phyloP scores from a whole-genome alignment of 2,888 invertebrate species.

The Orthonevra nobilis region DNA sequence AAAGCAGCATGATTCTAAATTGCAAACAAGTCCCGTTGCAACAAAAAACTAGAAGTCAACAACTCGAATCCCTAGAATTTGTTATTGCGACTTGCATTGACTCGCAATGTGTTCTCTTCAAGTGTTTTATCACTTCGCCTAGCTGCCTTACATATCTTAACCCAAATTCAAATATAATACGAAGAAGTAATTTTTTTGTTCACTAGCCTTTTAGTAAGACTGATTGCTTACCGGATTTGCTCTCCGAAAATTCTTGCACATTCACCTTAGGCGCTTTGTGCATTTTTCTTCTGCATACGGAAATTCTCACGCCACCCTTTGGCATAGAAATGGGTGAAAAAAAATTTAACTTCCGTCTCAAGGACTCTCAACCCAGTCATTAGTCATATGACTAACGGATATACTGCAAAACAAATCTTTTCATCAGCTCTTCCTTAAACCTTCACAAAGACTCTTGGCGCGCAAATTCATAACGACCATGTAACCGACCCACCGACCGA shows the following conservation, averaged over 20 bases:
- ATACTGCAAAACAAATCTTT: constrained; percentile 69
- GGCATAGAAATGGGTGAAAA: constrained; percentile 4
- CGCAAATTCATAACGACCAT: constrained; percentile 25
- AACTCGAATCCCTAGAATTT: too few relatives aligned
- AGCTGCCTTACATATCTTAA: too few relatives aligned
- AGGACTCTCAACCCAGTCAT: constrained; percentile 66
- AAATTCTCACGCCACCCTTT: constrained; percentile 43
- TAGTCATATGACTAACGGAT: constrained; percentile 68
- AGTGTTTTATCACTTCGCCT: too few relatives aligned
- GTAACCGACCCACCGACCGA: background rate
- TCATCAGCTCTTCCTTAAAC: constrained; percentile 65
- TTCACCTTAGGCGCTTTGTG: constrained; percentile 39
- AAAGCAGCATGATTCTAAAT: too few relatives aligned
- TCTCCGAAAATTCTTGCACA: constrained; percentile 43
- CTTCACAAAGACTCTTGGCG: constrained; percentile 37
- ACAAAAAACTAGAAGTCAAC: too few relatives aligned
- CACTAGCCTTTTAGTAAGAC: constrained; percentile 2
- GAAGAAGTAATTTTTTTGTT: too few relatives aligned
- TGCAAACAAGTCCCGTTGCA: too few relatives aligned
- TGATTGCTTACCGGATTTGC: constrained; percentile 46
- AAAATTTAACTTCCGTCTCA: constrained; percentile 64
- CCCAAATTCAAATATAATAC: too few relatives aligned
- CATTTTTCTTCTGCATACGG: constrained; percentile 9
- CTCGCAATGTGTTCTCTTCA: too few relatives aligned
- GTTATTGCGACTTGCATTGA: too few relatives aligned